Conservation (phyloP, 2,797 vertebrate species). For the Ctenopoma kingsleyae region DNA sequence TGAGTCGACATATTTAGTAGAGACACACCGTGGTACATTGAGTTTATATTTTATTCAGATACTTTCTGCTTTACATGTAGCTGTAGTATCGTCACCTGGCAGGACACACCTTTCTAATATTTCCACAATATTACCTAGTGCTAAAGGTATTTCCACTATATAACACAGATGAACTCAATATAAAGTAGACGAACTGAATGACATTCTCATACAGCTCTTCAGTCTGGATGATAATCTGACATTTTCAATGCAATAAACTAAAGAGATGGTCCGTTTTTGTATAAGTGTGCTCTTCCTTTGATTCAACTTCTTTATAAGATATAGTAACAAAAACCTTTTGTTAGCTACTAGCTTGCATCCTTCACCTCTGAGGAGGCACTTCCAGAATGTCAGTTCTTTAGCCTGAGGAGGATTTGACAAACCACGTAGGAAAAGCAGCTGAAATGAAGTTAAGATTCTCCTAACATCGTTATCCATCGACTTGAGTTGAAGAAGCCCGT, state of each 20-base stretch:
- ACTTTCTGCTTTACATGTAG: no score
- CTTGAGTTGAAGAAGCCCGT: slow-evolving; percentile 3
- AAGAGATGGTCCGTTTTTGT: not conserved
- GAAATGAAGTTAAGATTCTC: slow-evolving; percentile 33
- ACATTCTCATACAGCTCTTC: not conserved
- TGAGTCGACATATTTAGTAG: no score
- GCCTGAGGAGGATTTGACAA: slow-evolving; percentile 11
- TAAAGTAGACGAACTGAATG: not conserved
- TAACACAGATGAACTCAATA: not conserved
- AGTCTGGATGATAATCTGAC: not conserved
- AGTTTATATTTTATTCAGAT: not conserved
- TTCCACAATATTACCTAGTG: no score
- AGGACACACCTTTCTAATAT: no score
- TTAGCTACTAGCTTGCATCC: slow-evolving; percentile 4
- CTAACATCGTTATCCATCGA: slow-evolving; percentile 13
- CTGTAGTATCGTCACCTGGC: no score
- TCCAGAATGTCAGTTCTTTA: slow-evolving; percentile 15
- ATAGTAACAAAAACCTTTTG: not conserved
- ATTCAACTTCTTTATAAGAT: slow-evolving; percentile 6
- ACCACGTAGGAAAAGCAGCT: slow-evolving; percentile 11
- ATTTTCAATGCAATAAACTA: not conserved
- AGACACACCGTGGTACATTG: no score
- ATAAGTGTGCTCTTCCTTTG: not conserved
- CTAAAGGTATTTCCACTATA: not conserved
- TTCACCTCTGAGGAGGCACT: slow-evolving; percentile 15